Conservation (phyloP, 2,797 vertebrate species). For the Trichosurus vulpecula region DNA sequence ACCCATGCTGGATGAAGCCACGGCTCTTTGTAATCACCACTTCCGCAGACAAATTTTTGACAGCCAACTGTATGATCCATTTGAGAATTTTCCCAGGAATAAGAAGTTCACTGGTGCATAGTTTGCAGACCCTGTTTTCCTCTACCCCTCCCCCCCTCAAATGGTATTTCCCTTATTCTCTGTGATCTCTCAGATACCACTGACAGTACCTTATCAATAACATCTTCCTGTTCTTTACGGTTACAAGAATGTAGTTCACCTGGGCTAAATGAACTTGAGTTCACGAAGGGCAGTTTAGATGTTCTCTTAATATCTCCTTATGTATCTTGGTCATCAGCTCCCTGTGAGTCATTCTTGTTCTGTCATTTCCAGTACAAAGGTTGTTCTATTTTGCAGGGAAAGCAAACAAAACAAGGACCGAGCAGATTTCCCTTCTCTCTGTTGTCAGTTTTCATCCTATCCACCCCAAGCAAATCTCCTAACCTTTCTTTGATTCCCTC, state of each 20-base stretch:
- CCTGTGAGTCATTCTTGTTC: no score
- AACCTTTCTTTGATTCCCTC: neutral
- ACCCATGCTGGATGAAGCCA: neutral
- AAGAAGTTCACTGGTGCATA: neutral
- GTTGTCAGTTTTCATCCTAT: neutral
- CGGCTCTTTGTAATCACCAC: neutral
- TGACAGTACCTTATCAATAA: neutral
- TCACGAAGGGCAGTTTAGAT: neutral
- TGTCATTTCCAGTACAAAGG: no score
- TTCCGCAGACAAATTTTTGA: neutral
- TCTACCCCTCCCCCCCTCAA: neutral
- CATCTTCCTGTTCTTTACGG: neutral
- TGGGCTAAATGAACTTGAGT: neutral
- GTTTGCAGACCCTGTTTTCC: neutral
- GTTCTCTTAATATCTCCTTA: no score
- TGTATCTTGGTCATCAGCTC: no score
- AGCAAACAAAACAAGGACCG: neutral
- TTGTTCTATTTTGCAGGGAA: neutral
- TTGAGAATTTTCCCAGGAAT: neutral
- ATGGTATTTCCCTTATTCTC: neutral
- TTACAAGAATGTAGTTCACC: neutral
- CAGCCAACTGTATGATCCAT: neutral
- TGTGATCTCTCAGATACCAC: neutral
- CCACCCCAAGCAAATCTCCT: neutral
- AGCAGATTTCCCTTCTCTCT: neutral